A percentile compares a stretch with the other conserved stretches of the same genome.
These are phyloP conservation scores for Trypoxylus dichotomus DNA, from an alignment of 1,140 invertebrate species.

Conservation along the genomic window DNA sequence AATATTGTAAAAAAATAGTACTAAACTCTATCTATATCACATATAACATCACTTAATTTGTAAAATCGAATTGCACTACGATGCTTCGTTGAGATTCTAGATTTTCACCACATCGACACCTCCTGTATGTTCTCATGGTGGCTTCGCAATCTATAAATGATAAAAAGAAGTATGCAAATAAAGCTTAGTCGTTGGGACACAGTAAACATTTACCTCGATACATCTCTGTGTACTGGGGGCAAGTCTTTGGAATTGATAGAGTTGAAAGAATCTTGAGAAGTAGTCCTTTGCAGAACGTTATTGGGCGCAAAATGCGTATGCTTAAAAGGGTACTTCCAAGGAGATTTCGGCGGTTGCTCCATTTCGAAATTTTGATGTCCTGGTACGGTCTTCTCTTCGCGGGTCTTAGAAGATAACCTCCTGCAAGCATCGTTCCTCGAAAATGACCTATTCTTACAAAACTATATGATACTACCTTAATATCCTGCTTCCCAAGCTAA, in stretches of 20 bases:
- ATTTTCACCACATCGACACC: slow-evolving; percentile 25
- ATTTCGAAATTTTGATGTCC: slow-evolving; percentile 58
- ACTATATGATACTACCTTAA: slow-evolving; percentile 55
- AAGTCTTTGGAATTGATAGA: slow-evolving; percentile 20
- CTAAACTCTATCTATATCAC: slow-evolving; percentile 28
- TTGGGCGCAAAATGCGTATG: neutral
- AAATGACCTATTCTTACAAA: neutral
- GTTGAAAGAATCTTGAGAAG: neutral
- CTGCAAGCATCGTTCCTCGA: slow-evolving; percentile 45
- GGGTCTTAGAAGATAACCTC: slow-evolving; percentile 64
- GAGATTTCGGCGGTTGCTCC: slow-evolving; percentile 60
- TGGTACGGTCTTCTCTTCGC: slow-evolving; percentile 56
- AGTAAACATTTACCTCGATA: neutral
- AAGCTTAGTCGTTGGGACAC: neutral
- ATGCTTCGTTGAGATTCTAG: neutral
- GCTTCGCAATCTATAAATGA: slow-evolving; percentile 1
- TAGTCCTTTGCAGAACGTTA: neutral
- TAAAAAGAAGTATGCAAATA: neutral
- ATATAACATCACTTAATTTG: slow-evolving; percentile 27
- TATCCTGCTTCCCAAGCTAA: slow-evolving; percentile 62
- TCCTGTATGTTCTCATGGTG: slow-evolving; percentile 8
- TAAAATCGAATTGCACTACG: slow-evolving; percentile 15
- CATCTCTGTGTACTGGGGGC: slow-evolving; percentile 11
- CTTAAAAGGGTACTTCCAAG: slow-evolving; percentile 57
- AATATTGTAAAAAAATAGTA: slow-evolving; percentile 21